Percentiles rank a stretch among this genome's conserved stretches.
phyloP scores from a whole-genome alignment of 2,113 vertebrate genomes.

The Pituophis catenifer region DNA sequence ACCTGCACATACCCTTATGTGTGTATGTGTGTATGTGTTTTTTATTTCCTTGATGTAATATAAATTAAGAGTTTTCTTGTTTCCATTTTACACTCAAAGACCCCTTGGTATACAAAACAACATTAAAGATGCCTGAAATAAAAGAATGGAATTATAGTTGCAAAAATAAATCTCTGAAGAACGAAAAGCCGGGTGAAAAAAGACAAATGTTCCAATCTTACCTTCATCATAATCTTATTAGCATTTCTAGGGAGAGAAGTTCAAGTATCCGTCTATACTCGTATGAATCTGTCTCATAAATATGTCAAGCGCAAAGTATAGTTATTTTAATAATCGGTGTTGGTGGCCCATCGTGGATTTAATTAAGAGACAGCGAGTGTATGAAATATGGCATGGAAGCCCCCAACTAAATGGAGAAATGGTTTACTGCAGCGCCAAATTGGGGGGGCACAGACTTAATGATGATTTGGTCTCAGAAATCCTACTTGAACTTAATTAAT shows the following conservation, averaged over 20 bases:
- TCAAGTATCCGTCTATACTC: conserved; percentile 77
- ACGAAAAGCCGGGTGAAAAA: conserved; percentile 52
- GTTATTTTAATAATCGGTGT: conserved; percentile 82
- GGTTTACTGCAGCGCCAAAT: conserved; percentile 79
- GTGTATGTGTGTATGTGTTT: not conserved
- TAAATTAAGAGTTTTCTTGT: conserved; percentile 62
- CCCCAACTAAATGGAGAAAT: conserved; percentile 78
- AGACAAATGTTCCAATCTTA: conserved; percentile 73
- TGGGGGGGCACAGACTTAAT: conserved; percentile 64
- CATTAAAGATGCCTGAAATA: conserved; percentile 60
- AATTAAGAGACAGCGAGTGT: conserved; percentile 81
- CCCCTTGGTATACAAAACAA: conserved; percentile 56
- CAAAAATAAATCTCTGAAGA: conserved; percentile 74
- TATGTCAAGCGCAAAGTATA: conserved; percentile 78
- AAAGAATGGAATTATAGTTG: conserved; percentile 58
- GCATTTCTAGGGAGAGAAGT: conserved; percentile 75
- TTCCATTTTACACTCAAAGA: conserved; percentile 59
- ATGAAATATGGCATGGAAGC: conserved; percentile 78
- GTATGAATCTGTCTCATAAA: conserved; percentile 78
- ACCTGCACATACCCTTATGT: not conserved
- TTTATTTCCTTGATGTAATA: conserved; percentile 47
- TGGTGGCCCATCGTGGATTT: conserved; percentile 80
- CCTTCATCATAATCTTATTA: conserved; percentile 80
- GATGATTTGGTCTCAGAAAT: conserved; percentile 70
- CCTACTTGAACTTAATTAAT: conserved; percentile 75